Evolutionary conservation across 2,888 invertebrate species (phyloP).

Genomic region (Stenoptilia bipunctidactyla): DNA sequence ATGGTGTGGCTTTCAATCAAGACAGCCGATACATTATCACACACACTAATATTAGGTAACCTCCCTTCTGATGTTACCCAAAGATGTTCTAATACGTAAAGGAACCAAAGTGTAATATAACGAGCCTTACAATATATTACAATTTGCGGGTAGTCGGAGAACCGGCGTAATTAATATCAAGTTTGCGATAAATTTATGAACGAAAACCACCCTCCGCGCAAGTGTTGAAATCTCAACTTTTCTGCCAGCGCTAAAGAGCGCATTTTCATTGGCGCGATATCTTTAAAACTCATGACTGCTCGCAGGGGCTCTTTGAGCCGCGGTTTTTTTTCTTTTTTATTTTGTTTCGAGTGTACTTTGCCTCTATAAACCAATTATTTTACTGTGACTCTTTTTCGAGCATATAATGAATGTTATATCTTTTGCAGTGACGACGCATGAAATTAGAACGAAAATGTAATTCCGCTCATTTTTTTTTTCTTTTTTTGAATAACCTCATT

Average conservation of each 20-base stretch:
- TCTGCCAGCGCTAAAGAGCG: conserved; percentile 4
- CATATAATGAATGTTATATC: not conserved
- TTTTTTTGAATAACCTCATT: no score
- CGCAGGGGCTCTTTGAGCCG: conserved; percentile 21
- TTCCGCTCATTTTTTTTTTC: no score
- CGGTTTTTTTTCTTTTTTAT: conserved; percentile 15
- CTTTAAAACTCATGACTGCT: conserved; percentile 14
- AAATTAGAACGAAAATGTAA: no score
- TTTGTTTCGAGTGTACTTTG: conserved; percentile 2
- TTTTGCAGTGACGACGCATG: no score
- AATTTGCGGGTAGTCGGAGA: conserved; percentile 43
- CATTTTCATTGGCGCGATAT: not conserved
- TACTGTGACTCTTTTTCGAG: conserved; percentile 7
- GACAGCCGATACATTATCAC: no score
- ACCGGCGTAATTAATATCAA: conserved; percentile 59
- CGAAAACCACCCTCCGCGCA: conserved; percentile 12
- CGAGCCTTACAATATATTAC: conserved; percentile 35
- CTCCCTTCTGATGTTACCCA: no score
- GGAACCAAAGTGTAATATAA: not conserved
- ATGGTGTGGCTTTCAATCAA: no score
- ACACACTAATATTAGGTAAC: no score
- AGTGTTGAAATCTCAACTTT: conserved; percentile 23
- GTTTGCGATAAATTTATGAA: conserved; percentile 50
- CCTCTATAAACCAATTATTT: not conserved
- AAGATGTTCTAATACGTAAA: not conserved